Evolutionary conservation across 2,797 vertebrate species (phyloP).

Genomic region (Pterois miles): DNA sequence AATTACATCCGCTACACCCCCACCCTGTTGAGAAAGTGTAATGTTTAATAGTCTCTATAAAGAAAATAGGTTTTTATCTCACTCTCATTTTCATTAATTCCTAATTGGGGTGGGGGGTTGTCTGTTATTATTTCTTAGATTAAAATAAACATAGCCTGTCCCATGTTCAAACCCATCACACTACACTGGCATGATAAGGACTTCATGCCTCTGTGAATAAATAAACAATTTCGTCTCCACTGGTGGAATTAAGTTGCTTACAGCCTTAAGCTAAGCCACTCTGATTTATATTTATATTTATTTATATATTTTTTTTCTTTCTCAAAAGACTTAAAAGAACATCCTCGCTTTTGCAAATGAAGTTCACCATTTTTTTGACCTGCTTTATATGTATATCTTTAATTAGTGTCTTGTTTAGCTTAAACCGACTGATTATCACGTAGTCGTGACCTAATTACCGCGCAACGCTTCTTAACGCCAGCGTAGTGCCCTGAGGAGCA

Average conservation of each 20-base stretch:
- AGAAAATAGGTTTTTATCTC: conserved; percentile 90
- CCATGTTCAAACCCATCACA: conserved; percentile 90
- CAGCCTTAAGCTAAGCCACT: conserved; percentile 88
- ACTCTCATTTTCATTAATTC: conserved; percentile 91
- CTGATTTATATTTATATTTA: conserved; percentile 80
- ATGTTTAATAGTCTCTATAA: conserved; percentile 91
- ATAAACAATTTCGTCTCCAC: conserved; percentile 87
- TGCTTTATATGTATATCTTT: conserved; percentile 89
- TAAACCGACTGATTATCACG: conserved; percentile 84
- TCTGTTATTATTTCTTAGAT: conserved; percentile 91
- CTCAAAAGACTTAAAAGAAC: conserved; percentile 86
- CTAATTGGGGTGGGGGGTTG: conserved; percentile 90
- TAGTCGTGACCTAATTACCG: conserved; percentile 89
- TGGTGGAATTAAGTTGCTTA: conserved; percentile 89
- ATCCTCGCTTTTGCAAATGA: conserved; percentile 84
- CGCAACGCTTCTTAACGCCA: conserved; percentile 78
- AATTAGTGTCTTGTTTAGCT: conserved; percentile 85
- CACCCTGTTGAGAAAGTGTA: conserved; percentile 88
- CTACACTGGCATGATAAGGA: conserved; percentile 87
- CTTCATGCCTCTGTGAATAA: conserved; percentile 87
- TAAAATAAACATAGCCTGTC: conserved; percentile 91
- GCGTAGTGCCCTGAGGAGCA: conserved; percentile 83
- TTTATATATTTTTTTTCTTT: conserved; percentile 68
- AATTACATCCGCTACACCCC: conserved; percentile 87
- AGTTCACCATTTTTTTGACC: conserved; percentile 83